Evolutionary conservation across 2,888 invertebrate genomes (phyloP).

Genomic region (Xanthorhoe designata): DNA sequence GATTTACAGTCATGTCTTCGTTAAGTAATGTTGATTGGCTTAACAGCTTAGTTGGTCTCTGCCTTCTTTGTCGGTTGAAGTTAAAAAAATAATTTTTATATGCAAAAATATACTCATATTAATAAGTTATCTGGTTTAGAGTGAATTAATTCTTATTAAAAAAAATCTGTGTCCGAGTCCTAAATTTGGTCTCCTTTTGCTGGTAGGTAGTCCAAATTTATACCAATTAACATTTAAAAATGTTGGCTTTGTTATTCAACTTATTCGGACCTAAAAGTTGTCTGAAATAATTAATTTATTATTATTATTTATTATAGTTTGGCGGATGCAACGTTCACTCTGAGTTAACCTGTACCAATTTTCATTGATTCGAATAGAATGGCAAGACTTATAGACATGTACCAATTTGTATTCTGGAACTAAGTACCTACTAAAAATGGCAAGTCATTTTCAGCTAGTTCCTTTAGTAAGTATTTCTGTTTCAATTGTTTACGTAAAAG

Average conservation of each 20-base stretch:
- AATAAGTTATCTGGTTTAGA: too few relatives aligned
- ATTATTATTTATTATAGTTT: too few relatives aligned
- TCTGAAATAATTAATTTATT: too few relatives aligned
- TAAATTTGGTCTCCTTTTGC: too few relatives aligned
- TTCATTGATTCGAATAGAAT: slow-evolving; percentile 27
- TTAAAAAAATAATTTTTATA: background rate
- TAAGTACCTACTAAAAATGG: background rate
- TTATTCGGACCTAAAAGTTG: too few relatives aligned
- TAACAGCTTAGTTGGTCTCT: background rate
- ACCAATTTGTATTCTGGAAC: slow-evolving; percentile 15
- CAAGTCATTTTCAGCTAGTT: background rate
- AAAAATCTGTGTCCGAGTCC: too few relatives aligned
- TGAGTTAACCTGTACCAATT: slow-evolving; percentile 20
- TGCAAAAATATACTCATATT: background rate
- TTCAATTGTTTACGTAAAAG: background rate
- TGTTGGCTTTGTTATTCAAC: too few relatives aligned
- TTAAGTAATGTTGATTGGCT: background rate
- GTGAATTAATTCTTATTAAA: too few relatives aligned
- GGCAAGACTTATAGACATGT: slow-evolving; percentile 20
- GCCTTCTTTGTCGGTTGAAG: background rate
- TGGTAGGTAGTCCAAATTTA: too few relatives aligned
- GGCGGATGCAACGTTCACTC: too few relatives aligned
- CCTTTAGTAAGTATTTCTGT: background rate
- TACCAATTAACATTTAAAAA: too few relatives aligned
- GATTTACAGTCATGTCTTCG: slow-evolving; percentile 8